Conservation (phyloP, 1,140 invertebrate genomes). For the Eumaeus atala region DNA sequence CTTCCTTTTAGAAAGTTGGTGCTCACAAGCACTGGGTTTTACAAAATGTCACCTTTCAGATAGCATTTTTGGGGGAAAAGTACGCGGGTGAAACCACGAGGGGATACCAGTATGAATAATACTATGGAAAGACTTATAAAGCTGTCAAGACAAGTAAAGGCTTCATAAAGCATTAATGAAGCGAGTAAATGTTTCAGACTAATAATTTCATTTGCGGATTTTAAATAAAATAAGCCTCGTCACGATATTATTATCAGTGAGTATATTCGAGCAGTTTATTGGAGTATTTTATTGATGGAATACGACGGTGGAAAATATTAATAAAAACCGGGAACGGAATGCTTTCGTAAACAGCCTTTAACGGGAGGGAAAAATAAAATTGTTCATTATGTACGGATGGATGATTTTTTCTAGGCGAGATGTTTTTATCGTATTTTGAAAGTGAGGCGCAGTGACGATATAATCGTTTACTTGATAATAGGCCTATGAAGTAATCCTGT, state of each 20-base stretch:
- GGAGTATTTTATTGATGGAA: conserved; percentile 9
- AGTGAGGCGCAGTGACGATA: conserved; percentile 2
- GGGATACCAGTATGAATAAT: no score
- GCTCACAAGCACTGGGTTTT: no score
- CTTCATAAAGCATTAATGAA: no score
- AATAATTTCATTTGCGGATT: background rate
- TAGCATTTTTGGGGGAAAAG: no score
- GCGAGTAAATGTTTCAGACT: no score
- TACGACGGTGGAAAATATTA: conserved; percentile 9
- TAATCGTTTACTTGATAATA: background rate
- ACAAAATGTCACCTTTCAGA: no score
- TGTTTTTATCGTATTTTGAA: conserved; percentile 11
- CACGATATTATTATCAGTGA: conserved; percentile 1
- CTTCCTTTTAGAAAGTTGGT: no score
- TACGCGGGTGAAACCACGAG: no score
- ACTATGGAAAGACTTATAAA: no score
- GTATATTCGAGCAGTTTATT: background rate
- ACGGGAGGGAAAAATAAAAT: conserved; percentile 10
- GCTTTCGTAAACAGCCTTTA: conserved; percentile 10
- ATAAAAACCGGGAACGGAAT: conserved; percentile 10
- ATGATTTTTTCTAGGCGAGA: conserved; percentile 8
- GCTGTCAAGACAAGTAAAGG: no score
- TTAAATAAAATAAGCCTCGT: background rate
- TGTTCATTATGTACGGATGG: conserved; percentile 10
- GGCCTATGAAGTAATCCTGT: no score